Evolutionary conservation across 1,140 invertebrate species (phyloP), one percentile per base, ranked within the genome.

Genomic region (Copidosoma floridanum): DNA sequence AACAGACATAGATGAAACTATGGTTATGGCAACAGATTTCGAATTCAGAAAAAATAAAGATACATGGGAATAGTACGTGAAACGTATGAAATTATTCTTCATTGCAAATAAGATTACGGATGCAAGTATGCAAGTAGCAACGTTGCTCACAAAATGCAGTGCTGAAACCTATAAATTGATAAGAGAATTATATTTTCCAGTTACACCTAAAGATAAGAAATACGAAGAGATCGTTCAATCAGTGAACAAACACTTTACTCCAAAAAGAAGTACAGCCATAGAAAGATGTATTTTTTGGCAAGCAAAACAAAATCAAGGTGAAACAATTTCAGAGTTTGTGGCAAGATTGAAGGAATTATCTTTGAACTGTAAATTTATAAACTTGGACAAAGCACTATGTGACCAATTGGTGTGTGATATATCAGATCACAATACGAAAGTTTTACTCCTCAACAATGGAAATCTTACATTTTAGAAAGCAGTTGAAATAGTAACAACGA

Each of bases 221-320:
- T 32, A 7, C 29, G 58, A 12, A 1, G 64, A 68, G 27, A 43
- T 72, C 18, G 64, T 71, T 26, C 55, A 55, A 41, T 27, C 70
- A 3, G 57, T 71, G 27, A 57, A 44, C 14, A 52, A 71, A 3
- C 67, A 71, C 37, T 48, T 72, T 18, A 57, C 73, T 53, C 72
- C 71, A 6, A 62, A 67, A 38, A 55, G 66, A 12, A 72, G 66
- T 6, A 65, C 68, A 41, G 64, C 66, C 29, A 69, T 71, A 10
- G 72, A 74, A 54, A 26, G 68, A 54, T 71, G 71, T 32, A 65
- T 71, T n/a, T 71, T 74, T 50, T 64, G 66, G 2, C 63, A 68
- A 59, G 57, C 69, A 24, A 55, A 65, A n/a, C 71, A 72, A 57
- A 35, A 43, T 8, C 26, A 26, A 6, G 66, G 56, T 23, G 71